A percentile compares a stretch with the other conserved stretches of the same genome.
These are phyloP conservation scores for Euzophera pinguis DNA, from an alignment of 2,888 invertebrate genomes.

Conservation along the genomic window DNA sequence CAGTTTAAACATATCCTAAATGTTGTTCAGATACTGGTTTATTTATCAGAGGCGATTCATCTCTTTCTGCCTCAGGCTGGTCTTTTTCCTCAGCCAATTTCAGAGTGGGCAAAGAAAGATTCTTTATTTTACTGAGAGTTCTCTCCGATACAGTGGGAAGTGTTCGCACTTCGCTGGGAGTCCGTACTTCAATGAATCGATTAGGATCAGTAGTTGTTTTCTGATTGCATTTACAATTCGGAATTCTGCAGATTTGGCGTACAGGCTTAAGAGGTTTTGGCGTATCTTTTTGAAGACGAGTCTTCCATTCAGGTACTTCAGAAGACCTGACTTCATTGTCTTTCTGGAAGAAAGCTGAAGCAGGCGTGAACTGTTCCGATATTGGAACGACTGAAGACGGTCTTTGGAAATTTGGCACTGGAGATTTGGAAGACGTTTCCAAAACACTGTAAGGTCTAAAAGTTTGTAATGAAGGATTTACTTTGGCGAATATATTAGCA, in stretches of 20 bases:
- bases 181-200: conserved; percentile 57
- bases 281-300: conserved; percentile 57
- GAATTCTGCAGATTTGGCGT: conserved; percentile 60
- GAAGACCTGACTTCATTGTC: conserved; percentile 43
- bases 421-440: conserved; percentile 55
- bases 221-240: conserved; percentile 66
- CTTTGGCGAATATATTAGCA: conserved; percentile 46
- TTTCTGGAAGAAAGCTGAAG: conserved; percentile 59
- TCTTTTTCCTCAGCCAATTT: conserved; percentile 61
- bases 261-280: conserved; percentile 51
- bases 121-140: conserved; percentile 55
- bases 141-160: conserved; percentile 57
- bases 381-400: conserved; percentile 70
- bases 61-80: conserved; percentile 55
- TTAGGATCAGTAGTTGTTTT: conserved; percentile 39
- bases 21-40: conserved; percentile 78
- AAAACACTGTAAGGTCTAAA: conserved; percentile 71
- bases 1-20: conserved; percentile 75
- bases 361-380: conserved; percentile 66
- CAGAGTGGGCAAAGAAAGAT: conserved; percentile 67
- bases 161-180: conserved; percentile 48
- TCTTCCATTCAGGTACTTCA: conserved; percentile 67
- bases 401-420: conserved; percentile 47
- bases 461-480: conserved; percentile 46
- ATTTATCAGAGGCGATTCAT: conserved; percentile 37